Conservation (phyloP, 2,113 vertebrate genomes). For the Chloebia gouldiae region DNA sequence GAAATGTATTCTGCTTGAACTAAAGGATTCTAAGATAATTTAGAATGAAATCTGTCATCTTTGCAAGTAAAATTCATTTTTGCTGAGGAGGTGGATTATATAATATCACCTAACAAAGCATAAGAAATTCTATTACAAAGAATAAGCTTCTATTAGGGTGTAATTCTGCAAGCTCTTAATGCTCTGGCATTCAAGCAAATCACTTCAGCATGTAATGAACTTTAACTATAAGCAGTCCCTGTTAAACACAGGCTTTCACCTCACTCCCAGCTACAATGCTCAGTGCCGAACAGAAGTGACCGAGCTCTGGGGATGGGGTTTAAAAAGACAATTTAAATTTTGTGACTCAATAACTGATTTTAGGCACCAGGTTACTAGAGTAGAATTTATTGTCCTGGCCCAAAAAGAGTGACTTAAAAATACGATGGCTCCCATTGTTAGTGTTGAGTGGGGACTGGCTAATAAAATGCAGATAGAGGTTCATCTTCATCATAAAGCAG, state of each 20-base stretch:
- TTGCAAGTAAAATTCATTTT: slow-evolving; percentile 16
- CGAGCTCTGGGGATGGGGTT: not conserved
- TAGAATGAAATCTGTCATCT: slow-evolving; percentile 46
- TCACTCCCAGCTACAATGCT: rapidly evolving
- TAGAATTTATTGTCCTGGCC: not conserved
- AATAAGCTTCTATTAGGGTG: not conserved
- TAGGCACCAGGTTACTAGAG: not conserved
- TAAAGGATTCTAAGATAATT: slow-evolving; percentile 14
- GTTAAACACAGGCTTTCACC: not conserved
- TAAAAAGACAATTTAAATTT: not conserved
- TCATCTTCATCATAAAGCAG: not conserved
- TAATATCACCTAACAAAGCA: slow-evolving; percentile 43
- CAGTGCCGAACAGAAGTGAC: not conserved
- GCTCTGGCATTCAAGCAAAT: not conserved
- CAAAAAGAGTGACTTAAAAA: not conserved
- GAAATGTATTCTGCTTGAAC: not conserved
- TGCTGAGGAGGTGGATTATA: slow-evolving; percentile 43
- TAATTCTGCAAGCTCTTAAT: slow-evolving; percentile 23
- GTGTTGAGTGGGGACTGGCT: rapidly evolving
- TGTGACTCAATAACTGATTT: not conserved
- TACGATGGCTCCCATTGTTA: not conserved
- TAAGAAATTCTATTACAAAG: slow-evolving; percentile 10
- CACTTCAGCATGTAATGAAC: slow-evolving; percentile 3
- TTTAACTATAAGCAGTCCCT: not conserved
- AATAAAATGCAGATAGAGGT: not conserved